These are phyloP conservation scores for Lithobates pipiens DNA, from an alignment of 2,797 vertebrate species.

Conservation along the genomic window DNA sequence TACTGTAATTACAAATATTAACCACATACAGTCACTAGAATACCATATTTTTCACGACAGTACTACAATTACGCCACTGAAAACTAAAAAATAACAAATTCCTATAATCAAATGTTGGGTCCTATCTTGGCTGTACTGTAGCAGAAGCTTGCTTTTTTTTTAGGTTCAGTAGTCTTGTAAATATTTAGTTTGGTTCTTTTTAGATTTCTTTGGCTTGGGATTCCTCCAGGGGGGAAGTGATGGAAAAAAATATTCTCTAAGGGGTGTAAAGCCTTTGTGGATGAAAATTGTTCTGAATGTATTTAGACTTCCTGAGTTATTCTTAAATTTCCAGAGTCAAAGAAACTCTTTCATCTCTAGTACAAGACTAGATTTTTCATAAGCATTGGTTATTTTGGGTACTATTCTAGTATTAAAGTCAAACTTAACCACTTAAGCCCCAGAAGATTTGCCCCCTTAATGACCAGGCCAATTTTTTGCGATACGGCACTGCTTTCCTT, in stretches of 20 bases:
- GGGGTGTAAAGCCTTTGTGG: neutral
- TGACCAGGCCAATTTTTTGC: too few relatives aligned
- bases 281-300: neutral
- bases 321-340: neutral
- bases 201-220: neutral
- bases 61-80: too few relatives aligned
- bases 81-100: neutral
- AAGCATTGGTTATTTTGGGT: neutral
- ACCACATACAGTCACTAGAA: too few relatives aligned
- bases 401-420: neutral
- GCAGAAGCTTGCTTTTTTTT: neutral
- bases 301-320: constrained; percentile 1
- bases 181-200: neutral
- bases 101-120: neutral
- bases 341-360: neutral
- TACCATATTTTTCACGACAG: too few relatives aligned
- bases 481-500: too few relatives aligned
- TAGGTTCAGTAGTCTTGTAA: neutral
- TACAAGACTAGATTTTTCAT: neutral
- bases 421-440: neutral
- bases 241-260: constrained; percentile 18
- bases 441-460: too few relatives aligned
- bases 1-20: too few relatives aligned
- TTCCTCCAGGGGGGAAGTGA: neutral
- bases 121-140: neutral